Conservation (phyloP, 64 coral and sea anemone genomes). For the Orbicella faveolata region DNA sequence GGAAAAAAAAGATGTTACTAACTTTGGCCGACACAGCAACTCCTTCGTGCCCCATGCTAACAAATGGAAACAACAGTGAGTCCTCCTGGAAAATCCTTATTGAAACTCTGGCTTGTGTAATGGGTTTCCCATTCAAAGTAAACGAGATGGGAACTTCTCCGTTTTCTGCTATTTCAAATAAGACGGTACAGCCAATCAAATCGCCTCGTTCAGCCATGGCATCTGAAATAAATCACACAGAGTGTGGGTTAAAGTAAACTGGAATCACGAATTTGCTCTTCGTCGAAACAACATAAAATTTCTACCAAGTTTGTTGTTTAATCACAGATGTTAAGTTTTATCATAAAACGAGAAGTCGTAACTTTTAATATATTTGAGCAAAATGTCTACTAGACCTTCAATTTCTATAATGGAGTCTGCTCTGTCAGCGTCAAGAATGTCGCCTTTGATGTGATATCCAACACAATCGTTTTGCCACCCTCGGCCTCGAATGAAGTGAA, state of each 20-base stretch:
- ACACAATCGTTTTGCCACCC: constrained; percentile 15
- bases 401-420: constrained; percentile 7
- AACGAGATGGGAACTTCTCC: not conserved
- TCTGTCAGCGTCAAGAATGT: not conserved
- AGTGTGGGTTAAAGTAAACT: no score
- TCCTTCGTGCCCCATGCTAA: constrained; percentile 27
- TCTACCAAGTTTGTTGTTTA: no score
- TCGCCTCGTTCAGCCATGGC: constrained; percentile 30
- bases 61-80: constrained; percentile 6
- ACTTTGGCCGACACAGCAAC: constrained; percentile 1
- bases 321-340: no score
- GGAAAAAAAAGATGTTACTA: not conserved
- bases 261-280: no score
- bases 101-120: not conserved
- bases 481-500: not conserved
- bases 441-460: constrained; percentile 14
- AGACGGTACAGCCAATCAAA: constrained; percentile 9
- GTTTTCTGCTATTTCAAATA: constrained; percentile 15
- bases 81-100: not conserved
- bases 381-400: not conserved
- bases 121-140: constrained; percentile 1
- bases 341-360: no score
- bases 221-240: not conserved
- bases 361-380: no score
- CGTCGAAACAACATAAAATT: not conserved